Conservation (phyloP, 2,888 invertebrate genomes). For the Noctua janthe region DNA sequence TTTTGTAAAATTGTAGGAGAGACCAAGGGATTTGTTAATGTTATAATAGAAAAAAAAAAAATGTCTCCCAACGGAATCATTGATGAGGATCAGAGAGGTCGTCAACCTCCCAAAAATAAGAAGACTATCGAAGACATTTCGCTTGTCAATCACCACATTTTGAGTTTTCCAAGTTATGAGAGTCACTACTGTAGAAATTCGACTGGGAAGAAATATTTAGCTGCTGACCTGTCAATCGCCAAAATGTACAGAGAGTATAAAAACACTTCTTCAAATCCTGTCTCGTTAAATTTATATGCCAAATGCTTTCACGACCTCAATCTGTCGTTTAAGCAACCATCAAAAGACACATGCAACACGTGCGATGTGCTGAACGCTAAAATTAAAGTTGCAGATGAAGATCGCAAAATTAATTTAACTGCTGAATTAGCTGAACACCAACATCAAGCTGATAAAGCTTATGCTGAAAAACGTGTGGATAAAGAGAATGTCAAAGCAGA, state of each 20-base stretch:
- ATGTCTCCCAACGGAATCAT: neutral
- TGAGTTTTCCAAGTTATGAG: constrained; percentile 20
- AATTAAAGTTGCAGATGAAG: constrained; percentile 18
- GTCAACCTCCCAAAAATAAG: constrained; percentile 38
- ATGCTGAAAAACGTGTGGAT: constrained; percentile 7
- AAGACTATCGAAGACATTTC: constrained; percentile 30
- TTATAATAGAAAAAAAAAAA: constrained; percentile 4
- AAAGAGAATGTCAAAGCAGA: neutral
- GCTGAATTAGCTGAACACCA: constrained; percentile 7
- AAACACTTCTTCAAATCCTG: constrained; percentile 25
- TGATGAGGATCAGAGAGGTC: constrained; percentile 27
- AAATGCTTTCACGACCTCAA: constrained; percentile 26
- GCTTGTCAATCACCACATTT: constrained; percentile 7
- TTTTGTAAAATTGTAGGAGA: too few relatives aligned
- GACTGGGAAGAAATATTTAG: constrained; percentile 34
- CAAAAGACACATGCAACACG: constrained; percentile 24
- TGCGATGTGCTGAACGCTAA: constrained; percentile 13
- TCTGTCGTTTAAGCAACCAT: constrained; percentile 19
- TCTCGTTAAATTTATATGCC: constrained; percentile 32
- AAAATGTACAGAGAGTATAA: constrained; percentile 44
- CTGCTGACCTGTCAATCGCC: constrained; percentile 36
- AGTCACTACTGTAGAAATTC: constrained; percentile 23
- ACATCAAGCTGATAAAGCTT: constrained; percentile 6
- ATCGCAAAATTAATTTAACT: neutral
- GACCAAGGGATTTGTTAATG: too few relatives aligned